Percentiles rank a stretch among this genome's conserved stretches.
phyloP scores from a whole-genome alignment of 2,888 invertebrate species.

The Cantharis nigra region DNA sequence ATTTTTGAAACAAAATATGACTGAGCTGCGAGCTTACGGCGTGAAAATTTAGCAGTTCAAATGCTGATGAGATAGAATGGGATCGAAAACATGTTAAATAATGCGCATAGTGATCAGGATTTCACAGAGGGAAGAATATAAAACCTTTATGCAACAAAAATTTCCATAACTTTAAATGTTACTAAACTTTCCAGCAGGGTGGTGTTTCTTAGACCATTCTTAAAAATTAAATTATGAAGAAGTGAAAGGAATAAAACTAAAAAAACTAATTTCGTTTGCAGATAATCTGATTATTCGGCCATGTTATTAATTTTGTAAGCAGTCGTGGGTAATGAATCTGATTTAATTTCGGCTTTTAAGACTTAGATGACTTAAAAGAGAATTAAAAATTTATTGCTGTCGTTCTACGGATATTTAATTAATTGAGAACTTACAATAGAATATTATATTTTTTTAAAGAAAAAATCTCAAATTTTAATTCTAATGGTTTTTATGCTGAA shows the following conservation, averaged over 20 bases:
- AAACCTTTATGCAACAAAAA: neutral
- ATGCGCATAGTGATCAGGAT: slow-evolving; percentile 10
- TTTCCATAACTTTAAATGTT: neutral
- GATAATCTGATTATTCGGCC: no score
- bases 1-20: neutral
- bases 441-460: no score
- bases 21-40: neutral
- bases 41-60: slow-evolving; percentile 5
- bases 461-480: no score
- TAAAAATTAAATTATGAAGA: neutral
- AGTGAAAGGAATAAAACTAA: neutral
- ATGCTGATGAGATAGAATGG: slow-evolving; percentile 1
- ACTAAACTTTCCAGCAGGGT: neutral
- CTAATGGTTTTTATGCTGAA: no score
- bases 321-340: no score
- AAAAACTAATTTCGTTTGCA: no score
- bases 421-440: no score
- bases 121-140: neutral
- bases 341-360: no score
- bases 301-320: no score
- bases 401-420: no score
- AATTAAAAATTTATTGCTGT: no score
- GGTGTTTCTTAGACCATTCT: neutral
- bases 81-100: slow-evolving; percentile 7
- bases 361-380: no score